These are phyloP conservation scores for Drosophila dunni DNA, from an alignment of 1,140 invertebrate species.

Conservation along the genomic window DNA sequence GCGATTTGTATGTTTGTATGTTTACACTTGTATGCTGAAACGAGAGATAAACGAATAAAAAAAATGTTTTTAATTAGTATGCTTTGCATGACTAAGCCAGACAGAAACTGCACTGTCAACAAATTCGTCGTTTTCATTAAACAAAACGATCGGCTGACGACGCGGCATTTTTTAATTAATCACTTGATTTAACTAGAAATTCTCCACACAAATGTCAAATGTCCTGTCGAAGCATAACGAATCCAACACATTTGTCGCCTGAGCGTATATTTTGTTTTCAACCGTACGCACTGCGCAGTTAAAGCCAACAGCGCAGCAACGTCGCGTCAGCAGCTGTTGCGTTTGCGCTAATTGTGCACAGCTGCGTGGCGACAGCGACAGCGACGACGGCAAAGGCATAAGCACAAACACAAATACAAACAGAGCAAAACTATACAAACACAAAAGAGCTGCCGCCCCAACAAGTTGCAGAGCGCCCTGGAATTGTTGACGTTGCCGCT, in stretches of 20 bases:
- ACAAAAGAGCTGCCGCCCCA: slow-evolving; percentile 27
- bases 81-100: not conserved
- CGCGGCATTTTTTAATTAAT: too few relatives aligned
- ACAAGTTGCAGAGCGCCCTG: slow-evolving; percentile 38
- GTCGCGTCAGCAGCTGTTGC: slow-evolving; percentile 50
- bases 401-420: slow-evolving; percentile 20
- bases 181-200: too few relatives aligned
- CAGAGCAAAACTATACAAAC: slow-evolving; percentile 32
- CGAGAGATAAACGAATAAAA: slow-evolving; percentile 15
- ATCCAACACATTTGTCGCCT: slow-evolving; percentile 29
- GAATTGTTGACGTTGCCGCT: not conserved
- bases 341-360: slow-evolving; percentile 77
- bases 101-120: not conserved
- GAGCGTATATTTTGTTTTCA: not conserved
- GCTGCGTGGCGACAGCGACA: slow-evolving; percentile 59
- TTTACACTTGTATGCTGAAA: slow-evolving; percentile 44
- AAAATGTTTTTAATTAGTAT: slow-evolving; percentile 11
- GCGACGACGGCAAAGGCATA: slow-evolving; percentile 22
- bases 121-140: slow-evolving; percentile 8
- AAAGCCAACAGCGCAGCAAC: slow-evolving; percentile 13
- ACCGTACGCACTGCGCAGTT: not conserved
- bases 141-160: not conserved
- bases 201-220: not conserved
- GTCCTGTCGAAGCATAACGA: not conserved
- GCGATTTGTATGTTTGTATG: slow-evolving; percentile 11